These are phyloP conservation scores for Eulemur coronatus DNA, from an alignment of 2,797 vertebrate genomes.

Conservation along the genomic window DNA sequence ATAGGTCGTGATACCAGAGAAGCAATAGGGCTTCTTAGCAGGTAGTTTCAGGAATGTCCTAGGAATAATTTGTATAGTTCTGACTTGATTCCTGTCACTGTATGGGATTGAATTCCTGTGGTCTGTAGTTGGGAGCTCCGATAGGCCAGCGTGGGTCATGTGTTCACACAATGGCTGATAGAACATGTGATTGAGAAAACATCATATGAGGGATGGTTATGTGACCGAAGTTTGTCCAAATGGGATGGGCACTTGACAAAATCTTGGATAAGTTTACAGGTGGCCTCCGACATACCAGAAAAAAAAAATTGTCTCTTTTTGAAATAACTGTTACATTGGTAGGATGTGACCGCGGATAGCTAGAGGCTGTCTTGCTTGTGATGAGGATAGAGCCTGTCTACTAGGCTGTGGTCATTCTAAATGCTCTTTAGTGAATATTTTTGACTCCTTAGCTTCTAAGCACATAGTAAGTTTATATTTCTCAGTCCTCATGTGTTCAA, in stretches of 20 bases:
- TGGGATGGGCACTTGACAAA: not conserved
- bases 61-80: not conserved
- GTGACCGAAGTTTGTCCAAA: not conserved
- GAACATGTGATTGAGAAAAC: not conserved
- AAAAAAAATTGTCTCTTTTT: not conserved
- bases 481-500: not conserved
- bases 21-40: not conserved
- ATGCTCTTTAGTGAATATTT: not conserved
- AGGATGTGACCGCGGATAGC: not conserved
- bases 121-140: not conserved
- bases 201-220: not conserved
- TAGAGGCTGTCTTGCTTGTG: not conserved
- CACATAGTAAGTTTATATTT: not conserved
- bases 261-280: not conserved
- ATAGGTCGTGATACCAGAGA: not conserved
- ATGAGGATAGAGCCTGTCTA: not conserved
- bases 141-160: not conserved
- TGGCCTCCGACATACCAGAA: not conserved
- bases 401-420: not conserved
- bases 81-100: not conserved
- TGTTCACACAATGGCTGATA: not conserved
- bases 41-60: not conserved
- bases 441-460: not conserved
- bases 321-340: not conserved
- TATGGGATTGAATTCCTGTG: not conserved